Conservation (phyloP, 92 coral and sea anemone genomes). For the Desmophyllum pertusum region DNA sequence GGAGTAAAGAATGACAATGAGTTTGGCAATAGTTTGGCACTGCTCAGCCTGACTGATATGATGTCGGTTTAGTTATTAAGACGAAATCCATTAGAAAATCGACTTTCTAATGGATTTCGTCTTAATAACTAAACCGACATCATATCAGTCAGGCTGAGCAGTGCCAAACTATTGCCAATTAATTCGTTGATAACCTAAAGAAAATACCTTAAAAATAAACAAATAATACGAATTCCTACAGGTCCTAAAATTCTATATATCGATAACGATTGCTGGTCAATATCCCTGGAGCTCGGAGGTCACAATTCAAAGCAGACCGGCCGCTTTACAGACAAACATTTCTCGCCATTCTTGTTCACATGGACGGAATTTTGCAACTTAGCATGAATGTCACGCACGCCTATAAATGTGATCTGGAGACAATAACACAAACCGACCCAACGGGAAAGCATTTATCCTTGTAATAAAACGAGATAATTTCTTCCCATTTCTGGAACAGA, state of each 20-base stretch:
- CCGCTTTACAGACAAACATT: not conserved
- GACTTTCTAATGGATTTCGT: too few species aligned
- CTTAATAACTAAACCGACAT: not conserved
- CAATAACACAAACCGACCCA: not conserved
- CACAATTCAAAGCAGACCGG: not conserved
- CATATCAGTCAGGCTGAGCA: too few species aligned
- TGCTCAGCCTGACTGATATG: too few species aligned
- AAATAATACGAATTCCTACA: constrained; percentile 9
- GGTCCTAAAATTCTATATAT: constrained; percentile 14
- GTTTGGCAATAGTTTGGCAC: too few species aligned
- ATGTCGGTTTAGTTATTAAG: not conserved
- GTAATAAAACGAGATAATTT: not conserved
- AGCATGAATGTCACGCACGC: not conserved
- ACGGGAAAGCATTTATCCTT: not conserved
- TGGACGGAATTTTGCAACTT: not conserved
- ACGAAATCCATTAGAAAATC: too few species aligned
- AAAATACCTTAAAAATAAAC: constrained; percentile 25
- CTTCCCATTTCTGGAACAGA: not conserved
- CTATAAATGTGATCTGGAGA: not conserved
- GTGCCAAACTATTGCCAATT: too few species aligned
- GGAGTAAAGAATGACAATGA: too few species aligned
- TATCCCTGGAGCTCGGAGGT: constrained; percentile 13
- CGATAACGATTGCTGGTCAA: not conserved
- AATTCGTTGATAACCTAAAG: not conserved
- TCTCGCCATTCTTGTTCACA: not conserved